Base-by-base conservation (phyloP, 1,140 invertebrate genomes). In the Drosophila arawakana region DNA sequence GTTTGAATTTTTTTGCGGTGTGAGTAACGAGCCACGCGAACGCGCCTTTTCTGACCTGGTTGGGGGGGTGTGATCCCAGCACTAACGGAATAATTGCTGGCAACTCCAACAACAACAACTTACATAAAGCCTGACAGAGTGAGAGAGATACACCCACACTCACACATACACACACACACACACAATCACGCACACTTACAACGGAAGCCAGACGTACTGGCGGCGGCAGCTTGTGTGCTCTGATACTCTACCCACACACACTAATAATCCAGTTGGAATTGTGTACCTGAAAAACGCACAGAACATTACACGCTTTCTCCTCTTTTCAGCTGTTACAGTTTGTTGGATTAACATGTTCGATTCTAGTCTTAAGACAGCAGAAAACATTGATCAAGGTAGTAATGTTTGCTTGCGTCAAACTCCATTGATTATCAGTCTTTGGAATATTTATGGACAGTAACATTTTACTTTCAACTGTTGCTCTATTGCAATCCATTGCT, bases 41-140 rank as follows among this genome's bases (percentile, higher is more conserved):
- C 82, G 82, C 82, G 82, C 82, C 82, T 79, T 86, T 86, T 67
- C 81, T 77, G 73, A 63, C 18, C 37, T 62, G 58, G 58, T 59
- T 47, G 68, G 61, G 68, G 61, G 57, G 61, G 72, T 74, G 82
- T 72, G 76, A 76, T 80, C 83, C 83, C 83, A 82, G 75, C 83
- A 78, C 84, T 89, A 89, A 84, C 84, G 80, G 84, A 89, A 89
- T 89, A 89, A 89, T 89, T 89, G 84, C 84, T 84, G 84, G 78
- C 84, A 89, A 90, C 83, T 89, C 77, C 80, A 67, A 50, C 75
- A 76, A 47, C 73, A 77, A 35, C 68, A 66, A 65, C 59, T 57
- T 41, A 13, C 21, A 13, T 13, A 21, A 30, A 30, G 25, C 25
- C 25, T 30, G 25, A 6, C 0, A 30, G 25, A 30, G 25, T 30